phyloP scores from a whole-genome alignment of 2,888 invertebrate species.

The Scrobipalpa atriplicella region DNA sequence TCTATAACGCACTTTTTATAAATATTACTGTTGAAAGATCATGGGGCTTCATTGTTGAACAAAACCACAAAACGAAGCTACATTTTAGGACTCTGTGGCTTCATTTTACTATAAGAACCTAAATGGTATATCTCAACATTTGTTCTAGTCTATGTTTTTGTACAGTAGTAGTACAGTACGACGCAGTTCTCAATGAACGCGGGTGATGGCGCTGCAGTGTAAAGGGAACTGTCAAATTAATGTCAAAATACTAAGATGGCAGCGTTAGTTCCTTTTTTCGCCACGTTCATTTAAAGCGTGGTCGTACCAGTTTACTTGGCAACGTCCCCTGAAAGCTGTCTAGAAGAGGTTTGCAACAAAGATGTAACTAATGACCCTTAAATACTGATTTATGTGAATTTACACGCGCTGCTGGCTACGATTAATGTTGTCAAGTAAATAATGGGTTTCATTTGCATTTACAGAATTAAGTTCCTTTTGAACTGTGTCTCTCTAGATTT shows the following conservation, averaged over 20 bases:
- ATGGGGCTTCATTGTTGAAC: too few relatives aligned
- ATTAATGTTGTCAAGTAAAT: slow-evolving; percentile 11
- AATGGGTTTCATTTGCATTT: background rate
- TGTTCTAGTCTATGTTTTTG: background rate
- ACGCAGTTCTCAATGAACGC: too few relatives aligned
- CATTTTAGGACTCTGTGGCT: background rate
- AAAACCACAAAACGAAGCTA: too few relatives aligned
- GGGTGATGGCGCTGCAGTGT: too few relatives aligned
- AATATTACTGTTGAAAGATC: too few relatives aligned
- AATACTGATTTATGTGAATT: slow-evolving; percentile 15
- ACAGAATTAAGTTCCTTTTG: background rate
- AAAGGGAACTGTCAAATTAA: too few relatives aligned
- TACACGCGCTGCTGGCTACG: background rate
- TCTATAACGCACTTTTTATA: too few relatives aligned
- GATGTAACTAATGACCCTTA: slow-evolving; percentile 7
- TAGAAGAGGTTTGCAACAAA: slow-evolving; percentile 10
- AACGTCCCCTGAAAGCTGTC: background rate
- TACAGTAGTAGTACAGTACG: too few relatives aligned
- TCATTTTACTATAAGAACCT: background rate
- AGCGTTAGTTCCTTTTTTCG: too few relatives aligned
- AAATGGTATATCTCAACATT: background rate
- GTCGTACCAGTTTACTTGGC: slow-evolving; percentile 8
- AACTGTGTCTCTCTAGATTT: background rate
- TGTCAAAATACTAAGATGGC: too few relatives aligned
- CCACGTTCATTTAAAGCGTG: too few relatives aligned